A percentile compares a stretch with the other conserved stretches of the same genome.
phyloP scores from a whole-genome alignment of 2,888 invertebrate genomes.

The Volucella inflata region DNA sequence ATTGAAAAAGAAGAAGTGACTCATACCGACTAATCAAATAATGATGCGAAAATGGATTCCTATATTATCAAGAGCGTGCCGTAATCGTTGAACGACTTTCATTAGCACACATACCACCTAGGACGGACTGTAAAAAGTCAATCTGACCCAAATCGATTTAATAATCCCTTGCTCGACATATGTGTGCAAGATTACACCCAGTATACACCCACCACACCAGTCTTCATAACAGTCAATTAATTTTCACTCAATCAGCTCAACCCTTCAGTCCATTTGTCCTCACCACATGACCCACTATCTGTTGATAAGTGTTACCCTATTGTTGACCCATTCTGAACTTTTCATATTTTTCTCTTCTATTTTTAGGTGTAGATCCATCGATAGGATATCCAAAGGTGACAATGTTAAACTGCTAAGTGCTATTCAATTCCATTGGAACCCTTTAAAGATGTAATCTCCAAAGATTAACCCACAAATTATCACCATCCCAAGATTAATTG shows the following conservation, averaged over 20 bases:
- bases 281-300: not conserved
- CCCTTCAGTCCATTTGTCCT: not conserved
- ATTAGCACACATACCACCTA: too few relatives aligned
- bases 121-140: too few relatives aligned
- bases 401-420: constrained; percentile 24
- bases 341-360: not conserved
- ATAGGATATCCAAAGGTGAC: constrained; percentile 11
- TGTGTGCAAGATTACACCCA: too few relatives aligned
- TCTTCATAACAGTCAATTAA: constrained; percentile 10
- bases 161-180: constrained; percentile 4
- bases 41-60: too few relatives aligned
- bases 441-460: constrained; percentile 21
- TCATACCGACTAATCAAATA: too few relatives aligned
- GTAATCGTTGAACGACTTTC: too few relatives aligned
- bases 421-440: constrained; percentile 20
- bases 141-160: constrained; percentile 8
- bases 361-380: not conserved
- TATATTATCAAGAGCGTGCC: too few relatives aligned
- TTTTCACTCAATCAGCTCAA: constrained; percentile 19
- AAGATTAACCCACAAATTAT: constrained; percentile 20
- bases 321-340: constrained; percentile 5
- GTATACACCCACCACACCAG: not conserved
- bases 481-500: constrained; percentile 27
- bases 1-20: too few relatives aligned
- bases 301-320: not conserved